Evolutionary conservation across 2,888 invertebrate species (phyloP), one percentile per base, ranked within the genome.

Genomic region (Ctena decussata): DNA sequence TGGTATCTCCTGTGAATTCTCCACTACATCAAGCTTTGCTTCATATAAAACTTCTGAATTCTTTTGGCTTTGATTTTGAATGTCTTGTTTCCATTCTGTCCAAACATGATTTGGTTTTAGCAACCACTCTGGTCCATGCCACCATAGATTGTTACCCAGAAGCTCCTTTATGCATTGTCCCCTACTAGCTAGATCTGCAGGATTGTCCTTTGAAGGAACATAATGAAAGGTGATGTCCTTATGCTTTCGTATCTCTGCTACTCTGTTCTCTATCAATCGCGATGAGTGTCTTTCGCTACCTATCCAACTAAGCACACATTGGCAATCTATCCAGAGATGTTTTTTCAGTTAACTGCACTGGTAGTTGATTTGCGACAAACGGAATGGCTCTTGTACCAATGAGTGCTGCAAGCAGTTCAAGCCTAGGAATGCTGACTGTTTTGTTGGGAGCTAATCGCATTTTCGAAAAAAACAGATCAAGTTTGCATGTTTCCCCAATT

Each of bases 91-190:
- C 3, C 27, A 32, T 1, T 30, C 46, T 74, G n/a, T 24, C 74
- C 74, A 74, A 21, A 41, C 30, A 15, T 2, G n/a, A 15, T 21
- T 41, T 21, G n/a, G 39, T 15, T 57, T 6, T 57, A 49, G 12
- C 32, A 74, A 3, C 74, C 74, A 44, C 11, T 44, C 6, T 49
- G 74, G 74, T n/a, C 74, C 74, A 74, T 44, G 41, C 32, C 74
- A 74, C 74, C 74, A 74, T 27, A 49, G 32, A 44, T 24, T 44
- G 12, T 30, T 37, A 11, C 46, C 46, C n/a, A 30, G 24, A 15
- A 44, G 41, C 8, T 44, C 27, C 1, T 24, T 27, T 5, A 49
- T 15, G 12, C 11, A 18, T 49, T 37, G 8, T 2, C 74, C 74
- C 44, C 74, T 74, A 3, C 41, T 41, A 46, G 74, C 74, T 2